Conservation (phyloP, 2,888 invertebrate genomes). For the Muscina levida region DNA sequence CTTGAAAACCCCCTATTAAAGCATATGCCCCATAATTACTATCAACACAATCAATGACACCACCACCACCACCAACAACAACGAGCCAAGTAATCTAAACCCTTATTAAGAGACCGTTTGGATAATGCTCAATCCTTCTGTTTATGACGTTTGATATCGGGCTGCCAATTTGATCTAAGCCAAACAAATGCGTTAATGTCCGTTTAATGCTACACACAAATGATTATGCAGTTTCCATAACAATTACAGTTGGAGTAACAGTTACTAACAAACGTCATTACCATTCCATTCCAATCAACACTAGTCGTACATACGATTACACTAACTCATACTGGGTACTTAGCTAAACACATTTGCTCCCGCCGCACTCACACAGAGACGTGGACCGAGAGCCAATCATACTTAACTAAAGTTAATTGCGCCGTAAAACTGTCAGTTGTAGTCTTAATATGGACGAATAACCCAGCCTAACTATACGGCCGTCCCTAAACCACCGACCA, state of each 20-base stretch:
- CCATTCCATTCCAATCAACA: conserved; percentile 23
- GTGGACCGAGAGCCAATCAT: conserved; percentile 29
- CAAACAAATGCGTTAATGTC: conserved; percentile 2
- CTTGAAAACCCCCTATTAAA: too few relatives aligned
- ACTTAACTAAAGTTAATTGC: conserved; percentile 63
- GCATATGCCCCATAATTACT: too few relatives aligned
- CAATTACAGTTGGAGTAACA: conserved; percentile 26
- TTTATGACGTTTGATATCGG: background rate
- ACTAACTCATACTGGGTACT: conserved; percentile 30
- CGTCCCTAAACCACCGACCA: conserved; percentile 7
- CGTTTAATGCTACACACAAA: conserved; percentile 15
- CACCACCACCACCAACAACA: too few relatives aligned
- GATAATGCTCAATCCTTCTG: background rate
- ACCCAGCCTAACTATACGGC: background rate
- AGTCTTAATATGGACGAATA: conserved; percentile 41
- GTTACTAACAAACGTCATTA: conserved; percentile 25
- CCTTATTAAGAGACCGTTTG: background rate
- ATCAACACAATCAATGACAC: too few relatives aligned
- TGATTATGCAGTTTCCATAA: conserved; percentile 30
- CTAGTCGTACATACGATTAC: conserved; percentile 7
- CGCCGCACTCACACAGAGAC: background rate
- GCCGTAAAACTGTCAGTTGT: conserved; percentile 65
- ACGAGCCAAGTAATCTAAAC: too few relatives aligned
- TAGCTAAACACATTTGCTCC: conserved; percentile 14
- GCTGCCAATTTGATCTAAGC: background rate